phyloP scores from a whole-genome alignment of 2,888 invertebrate genomes.

The Rambutsinella grinnellia region DNA sequence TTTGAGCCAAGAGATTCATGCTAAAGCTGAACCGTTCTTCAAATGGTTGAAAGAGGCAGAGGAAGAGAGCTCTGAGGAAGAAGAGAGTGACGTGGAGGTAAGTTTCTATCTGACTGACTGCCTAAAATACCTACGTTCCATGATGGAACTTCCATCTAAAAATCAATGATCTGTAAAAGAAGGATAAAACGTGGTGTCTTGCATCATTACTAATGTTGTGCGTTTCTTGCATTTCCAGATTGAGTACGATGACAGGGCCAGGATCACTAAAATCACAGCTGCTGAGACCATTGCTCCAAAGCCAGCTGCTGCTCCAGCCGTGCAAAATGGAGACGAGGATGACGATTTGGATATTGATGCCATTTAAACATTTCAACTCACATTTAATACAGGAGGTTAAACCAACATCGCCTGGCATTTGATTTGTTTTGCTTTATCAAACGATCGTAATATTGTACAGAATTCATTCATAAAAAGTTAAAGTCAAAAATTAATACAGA shows the following conservation, averaged over 20 bases:
- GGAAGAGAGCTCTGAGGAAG: slow-evolving; percentile 85
- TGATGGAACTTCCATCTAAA: not conserved
- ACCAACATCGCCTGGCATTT: no score
- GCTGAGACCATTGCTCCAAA: slow-evolving; percentile 70
- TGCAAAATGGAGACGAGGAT: slow-evolving; percentile 77
- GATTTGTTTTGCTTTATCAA: no score
- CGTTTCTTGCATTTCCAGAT: slow-evolving; percentile 74
- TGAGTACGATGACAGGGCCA: slow-evolving; percentile 90
- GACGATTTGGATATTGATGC: slow-evolving; percentile 94
- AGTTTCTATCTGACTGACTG: not conserved
- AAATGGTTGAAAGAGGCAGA: slow-evolving; percentile 98
- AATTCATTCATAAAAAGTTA: no score
- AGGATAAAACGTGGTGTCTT: no score
- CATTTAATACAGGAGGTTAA: no score
- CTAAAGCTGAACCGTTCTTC: slow-evolving; percentile 92
- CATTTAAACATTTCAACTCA: slow-evolving; percentile 74
- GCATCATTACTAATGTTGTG: not conserved
- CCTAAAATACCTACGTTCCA: not conserved
- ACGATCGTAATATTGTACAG: no score
- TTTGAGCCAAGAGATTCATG: slow-evolving; percentile 90
- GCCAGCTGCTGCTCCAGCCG: slow-evolving; percentile 33
- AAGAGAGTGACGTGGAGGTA: slow-evolving; percentile 79
- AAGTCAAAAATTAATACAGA: no score
- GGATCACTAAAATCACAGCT: slow-evolving; percentile 80
- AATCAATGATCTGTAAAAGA: not conserved